phyloP scores from a whole-genome alignment of 2,797 vertebrate genomes.

The Enteromius argenteus region DNA sequence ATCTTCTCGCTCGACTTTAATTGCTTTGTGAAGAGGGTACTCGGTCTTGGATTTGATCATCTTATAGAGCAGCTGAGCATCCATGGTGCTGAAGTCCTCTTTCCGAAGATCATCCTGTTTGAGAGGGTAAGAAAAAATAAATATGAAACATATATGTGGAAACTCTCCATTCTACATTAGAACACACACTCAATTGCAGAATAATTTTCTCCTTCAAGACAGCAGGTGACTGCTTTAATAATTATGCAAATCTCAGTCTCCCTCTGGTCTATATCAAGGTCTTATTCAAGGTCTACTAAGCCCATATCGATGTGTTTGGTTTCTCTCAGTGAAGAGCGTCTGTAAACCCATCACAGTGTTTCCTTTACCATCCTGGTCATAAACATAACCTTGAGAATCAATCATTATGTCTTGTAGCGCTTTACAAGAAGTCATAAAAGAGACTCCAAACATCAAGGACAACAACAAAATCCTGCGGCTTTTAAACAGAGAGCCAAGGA shows the following conservation, averaged over 20 bases:
- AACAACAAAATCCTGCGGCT: conserved; percentile 8
- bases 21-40: conserved; percentile 96
- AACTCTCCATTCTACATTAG: background rate
- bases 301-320: background rate
- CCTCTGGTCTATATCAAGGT: conserved; percentile 24
- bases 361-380: conserved; percentile 41
- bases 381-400: conserved; percentile 58
- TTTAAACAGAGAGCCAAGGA: background rate
- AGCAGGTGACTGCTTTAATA: conserved; percentile 6
- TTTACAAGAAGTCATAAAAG: conserved; percentile 58
- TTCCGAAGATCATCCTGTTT: conserved; percentile 93
- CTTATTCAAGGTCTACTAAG: conserved; percentile 30
- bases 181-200: background rate
- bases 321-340: background rate
- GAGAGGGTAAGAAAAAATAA: background rate
- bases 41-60: conserved; percentile 99
- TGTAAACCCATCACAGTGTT: conserved; percentile 12
- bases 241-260: conserved; percentile 20
- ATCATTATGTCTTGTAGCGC: conserved; percentile 17
- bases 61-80: conserved; percentile 94
- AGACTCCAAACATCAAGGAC: conserved; percentile 19
- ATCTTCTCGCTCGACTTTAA: conserved; percentile 96
- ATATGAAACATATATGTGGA: background rate
- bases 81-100: conserved; percentile 98
- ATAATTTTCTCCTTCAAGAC: background rate